Percentiles rank a stretch among this genome's conserved stretches.
Evolutionary conservation across 1,140 invertebrate genomes (phyloP).

Genomic region (Calosoma granatense): DNA sequence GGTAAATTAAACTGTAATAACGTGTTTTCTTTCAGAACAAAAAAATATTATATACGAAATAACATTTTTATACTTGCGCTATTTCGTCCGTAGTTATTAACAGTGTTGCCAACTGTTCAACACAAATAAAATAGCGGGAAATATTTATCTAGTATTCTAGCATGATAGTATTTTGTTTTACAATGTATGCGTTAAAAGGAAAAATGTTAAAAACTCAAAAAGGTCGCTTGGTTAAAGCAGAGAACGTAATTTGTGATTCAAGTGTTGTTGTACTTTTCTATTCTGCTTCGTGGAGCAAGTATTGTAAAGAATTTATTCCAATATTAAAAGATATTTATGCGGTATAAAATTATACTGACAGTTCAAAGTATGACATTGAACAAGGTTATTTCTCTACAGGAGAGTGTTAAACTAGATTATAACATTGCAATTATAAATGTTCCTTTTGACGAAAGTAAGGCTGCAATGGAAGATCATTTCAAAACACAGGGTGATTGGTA

Average conservation of each 20-base stretch:
- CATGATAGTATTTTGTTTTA: not conserved
- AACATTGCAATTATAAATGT: slow-evolving; percentile 21
- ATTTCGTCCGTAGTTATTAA: no score
- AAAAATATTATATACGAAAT: no score
- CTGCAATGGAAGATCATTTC: slow-evolving; percentile 19
- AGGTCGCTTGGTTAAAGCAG: slow-evolving; percentile 14
- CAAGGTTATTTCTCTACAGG: slow-evolving; percentile 9
- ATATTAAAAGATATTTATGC: slow-evolving; percentile 19
- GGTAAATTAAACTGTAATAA: no score
- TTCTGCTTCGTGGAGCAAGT: slow-evolving; percentile 14
- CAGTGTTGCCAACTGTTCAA: no score
- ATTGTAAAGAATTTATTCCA: slow-evolving; percentile 18
- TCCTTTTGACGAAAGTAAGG: slow-evolving; percentile 16
- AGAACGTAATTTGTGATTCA: slow-evolving; percentile 11
- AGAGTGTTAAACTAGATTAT: slow-evolving; percentile 10
- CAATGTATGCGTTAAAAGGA: slow-evolving; percentile 8
- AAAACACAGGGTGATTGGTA: slow-evolving; percentile 23
- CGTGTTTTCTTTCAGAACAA: no score
- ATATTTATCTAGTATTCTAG: no score
- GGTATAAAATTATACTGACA: slow-evolving; percentile 12
- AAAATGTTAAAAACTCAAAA: slow-evolving; percentile 8
- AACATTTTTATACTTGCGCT: no score
- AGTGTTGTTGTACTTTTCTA: slow-evolving; percentile 19
- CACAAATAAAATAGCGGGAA: no score
- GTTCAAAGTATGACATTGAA: not conserved